Evolutionary conservation across 2,888 invertebrate species (phyloP), one percentile per base, ranked within the genome.

Genomic region (Dicyrtoma fusca): DNA sequence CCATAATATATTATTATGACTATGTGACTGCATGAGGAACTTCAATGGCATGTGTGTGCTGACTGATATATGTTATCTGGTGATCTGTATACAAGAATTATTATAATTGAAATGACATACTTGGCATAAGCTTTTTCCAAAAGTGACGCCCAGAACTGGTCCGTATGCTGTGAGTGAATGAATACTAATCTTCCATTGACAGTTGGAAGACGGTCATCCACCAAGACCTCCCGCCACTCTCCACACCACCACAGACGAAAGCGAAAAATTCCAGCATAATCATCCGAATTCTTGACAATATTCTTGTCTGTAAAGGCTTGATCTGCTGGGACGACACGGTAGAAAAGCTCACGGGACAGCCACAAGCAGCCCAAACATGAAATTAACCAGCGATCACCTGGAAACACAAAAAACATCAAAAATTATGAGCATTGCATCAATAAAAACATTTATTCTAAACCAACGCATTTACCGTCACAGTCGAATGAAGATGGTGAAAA

Each of bases 241-340:
- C 94, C 95, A 82, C 93, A 94, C 93, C 94, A 94, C 94, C 94
- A 95, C 23, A 95, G 84, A 0, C 94, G 89, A 84, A 95, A 95
- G 77, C 95, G 89, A 85, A 92, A 94, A 19, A 93, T 89, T 0
- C 94, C 94, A 57, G 90, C 88, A 81, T 91, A 91, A 53, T 79
- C 77, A 53, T 78, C 76, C 8, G 74, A 72, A 47, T 82, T 77
- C 23, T 82, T 82, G 5, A 81, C 80, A 73, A 82, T 83, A 17
- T 42, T 62, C 45, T 81, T 81, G 45, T 87, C 87, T 69, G 87
- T 88, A 82, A 95, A 90, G 23, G 89, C 88, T 84, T 95, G 95
- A 82, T 95, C 94, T 0, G 94, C 93, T 0, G 95, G 95, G 62
- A 95, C 94, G 47, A 95, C 94, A 66, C 94, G 87, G 85, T 94